These are phyloP conservation scores for Drosophila suzukii DNA, from an alignment of 1,140 invertebrate genomes.

Conservation along the genomic window DNA sequence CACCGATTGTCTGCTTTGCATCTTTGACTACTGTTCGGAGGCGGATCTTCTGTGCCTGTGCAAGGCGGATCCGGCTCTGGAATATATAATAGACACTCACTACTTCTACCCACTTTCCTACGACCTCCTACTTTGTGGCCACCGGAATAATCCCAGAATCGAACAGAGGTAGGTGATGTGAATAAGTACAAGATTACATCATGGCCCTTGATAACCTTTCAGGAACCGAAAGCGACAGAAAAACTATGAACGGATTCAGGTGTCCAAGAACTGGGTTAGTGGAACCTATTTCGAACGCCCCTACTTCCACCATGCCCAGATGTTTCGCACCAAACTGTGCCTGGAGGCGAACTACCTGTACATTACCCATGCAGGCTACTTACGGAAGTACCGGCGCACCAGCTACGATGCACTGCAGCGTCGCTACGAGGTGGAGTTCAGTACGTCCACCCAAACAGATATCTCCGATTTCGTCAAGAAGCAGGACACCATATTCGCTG, in stretches of 20 bases:
- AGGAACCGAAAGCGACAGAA: conserved; percentile 56
- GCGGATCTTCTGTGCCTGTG: conserved; percentile 58
- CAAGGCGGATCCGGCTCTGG: conserved; percentile 41
- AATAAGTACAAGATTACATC: no score
- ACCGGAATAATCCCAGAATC: conserved; percentile 47
- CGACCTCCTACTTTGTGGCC: conserved; percentile 75
- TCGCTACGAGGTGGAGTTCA: conserved; percentile 59
- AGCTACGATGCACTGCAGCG: conserved; percentile 52
- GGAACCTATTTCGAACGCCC: conserved; percentile 64
- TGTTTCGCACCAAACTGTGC: conserved; percentile 74
- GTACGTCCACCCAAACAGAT: conserved; percentile 49
- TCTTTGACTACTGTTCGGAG: conserved; percentile 67
- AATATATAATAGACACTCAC: conserved; percentile 55
- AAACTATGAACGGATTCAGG: conserved; percentile 58
- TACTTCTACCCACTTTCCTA: conserved; percentile 53
- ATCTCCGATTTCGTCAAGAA: conserved; percentile 74
- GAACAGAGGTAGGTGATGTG: conserved; percentile 47
- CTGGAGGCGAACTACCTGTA: conserved; percentile 64
- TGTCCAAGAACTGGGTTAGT: conserved; percentile 69
- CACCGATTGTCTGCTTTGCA: conserved; percentile 63
- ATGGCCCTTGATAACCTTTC: neutral
- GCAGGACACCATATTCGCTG: conserved; percentile 74
- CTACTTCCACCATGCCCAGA: conserved; percentile 72
- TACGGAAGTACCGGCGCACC: conserved; percentile 67
- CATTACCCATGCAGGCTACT: conserved; percentile 63